Evolutionary conservation across 2,113 vertebrate species (phyloP).

Genomic region (Laticauda laticaudata): DNA sequence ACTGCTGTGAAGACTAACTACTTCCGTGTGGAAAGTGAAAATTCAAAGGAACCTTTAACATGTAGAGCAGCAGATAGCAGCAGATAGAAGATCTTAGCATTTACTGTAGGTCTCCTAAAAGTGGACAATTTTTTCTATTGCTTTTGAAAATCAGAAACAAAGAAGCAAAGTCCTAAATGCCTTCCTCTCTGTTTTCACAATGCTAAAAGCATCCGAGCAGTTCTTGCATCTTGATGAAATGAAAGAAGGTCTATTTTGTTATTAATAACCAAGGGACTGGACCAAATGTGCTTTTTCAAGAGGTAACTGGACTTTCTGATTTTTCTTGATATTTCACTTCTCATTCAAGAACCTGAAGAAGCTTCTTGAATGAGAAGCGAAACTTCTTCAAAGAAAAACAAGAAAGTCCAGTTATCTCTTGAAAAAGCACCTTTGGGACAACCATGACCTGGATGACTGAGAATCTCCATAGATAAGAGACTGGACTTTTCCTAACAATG

Average conservation of each 20-base stretch:
- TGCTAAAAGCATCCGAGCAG: neutral
- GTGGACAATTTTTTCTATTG: neutral
- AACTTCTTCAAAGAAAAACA: too few species aligned
- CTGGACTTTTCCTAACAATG: neutral
- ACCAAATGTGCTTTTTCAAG: neutral
- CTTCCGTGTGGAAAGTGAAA: neutral
- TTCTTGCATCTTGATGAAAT: neutral
- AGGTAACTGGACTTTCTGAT: too few species aligned
- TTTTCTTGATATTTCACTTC: too few species aligned
- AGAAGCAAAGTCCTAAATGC: neutral
- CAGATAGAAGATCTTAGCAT: neutral
- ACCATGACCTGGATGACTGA: too few species aligned
- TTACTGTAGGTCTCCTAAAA: neutral
- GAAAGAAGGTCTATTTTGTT: neutral
- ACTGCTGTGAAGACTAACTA: neutral
- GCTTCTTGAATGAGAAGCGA: too few species aligned
- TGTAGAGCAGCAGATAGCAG: neutral
- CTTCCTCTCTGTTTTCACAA: neutral
- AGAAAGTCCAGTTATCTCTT: too few species aligned
- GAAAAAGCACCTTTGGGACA: too few species aligned
- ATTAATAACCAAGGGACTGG: neutral
- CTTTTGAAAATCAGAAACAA: neutral
- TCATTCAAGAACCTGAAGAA: too few species aligned
- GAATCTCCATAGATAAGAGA: neutral
- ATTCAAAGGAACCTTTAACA: neutral